Evolutionary conservation across 64 coral and sea anemone species (phyloP).

Genomic region (Trachythela sp.): DNA sequence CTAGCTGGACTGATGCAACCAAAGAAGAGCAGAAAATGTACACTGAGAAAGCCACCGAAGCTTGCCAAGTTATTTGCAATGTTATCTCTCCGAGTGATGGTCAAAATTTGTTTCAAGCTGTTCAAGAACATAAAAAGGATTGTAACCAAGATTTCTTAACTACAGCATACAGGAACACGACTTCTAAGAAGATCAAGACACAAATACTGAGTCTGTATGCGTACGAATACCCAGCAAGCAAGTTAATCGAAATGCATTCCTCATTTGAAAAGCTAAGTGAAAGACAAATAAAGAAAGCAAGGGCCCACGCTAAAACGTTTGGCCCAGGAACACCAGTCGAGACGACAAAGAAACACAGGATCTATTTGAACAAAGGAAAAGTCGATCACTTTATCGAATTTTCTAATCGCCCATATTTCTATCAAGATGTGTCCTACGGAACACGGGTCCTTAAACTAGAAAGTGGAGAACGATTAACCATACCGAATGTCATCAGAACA

Average conservation of each 20-base stretch:
- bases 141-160: background rate
- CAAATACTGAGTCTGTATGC: conserved; percentile 35
- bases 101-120: background rate
- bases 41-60: background rate
- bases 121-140: background rate
- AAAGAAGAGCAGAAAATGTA: background rate
- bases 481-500: conserved; percentile 44
- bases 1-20: background rate
- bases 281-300: conserved; percentile 19
- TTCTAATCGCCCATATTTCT: conserved; percentile 25
- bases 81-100: conserved; percentile 27
- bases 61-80: background rate
- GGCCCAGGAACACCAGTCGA: conserved; percentile 17
- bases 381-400: conserved; percentile 47
- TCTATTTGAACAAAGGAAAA: conserved; percentile 9
- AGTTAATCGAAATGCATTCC: background rate
- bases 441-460: conserved; percentile 35
- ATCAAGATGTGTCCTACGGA: conserved; percentile 43
- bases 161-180: background rate
- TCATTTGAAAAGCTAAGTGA: too few relatives aligned
- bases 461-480: conserved; percentile 18
- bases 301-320: background rate
- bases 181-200: conserved; percentile 1
- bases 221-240: background rate
- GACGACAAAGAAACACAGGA: background rate